Percentiles rank a stretch among this genome's conserved stretches.
Conservation (phyloP, 1,140 invertebrate species). For the Pseudobourletiella spinata region DNA sequence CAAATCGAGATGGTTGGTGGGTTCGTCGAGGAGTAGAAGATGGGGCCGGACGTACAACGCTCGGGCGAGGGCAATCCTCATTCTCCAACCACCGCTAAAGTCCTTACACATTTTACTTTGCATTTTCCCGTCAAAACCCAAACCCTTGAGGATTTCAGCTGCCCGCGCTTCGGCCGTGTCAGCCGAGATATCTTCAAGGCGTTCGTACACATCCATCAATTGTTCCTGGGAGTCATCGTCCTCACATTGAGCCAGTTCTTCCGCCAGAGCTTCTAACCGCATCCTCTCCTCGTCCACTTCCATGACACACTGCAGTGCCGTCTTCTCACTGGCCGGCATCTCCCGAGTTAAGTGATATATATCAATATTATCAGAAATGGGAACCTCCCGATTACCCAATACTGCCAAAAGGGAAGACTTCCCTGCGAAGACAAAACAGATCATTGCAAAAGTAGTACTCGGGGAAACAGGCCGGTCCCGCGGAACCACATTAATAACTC, state of each 20-base stretch:
- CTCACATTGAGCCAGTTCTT: slow-evolving; percentile 71
- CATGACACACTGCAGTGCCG: slow-evolving; percentile 91
- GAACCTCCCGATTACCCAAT: slow-evolving; percentile 86
- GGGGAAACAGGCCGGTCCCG: no score
- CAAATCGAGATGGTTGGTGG: slow-evolving; percentile 48
- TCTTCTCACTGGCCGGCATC: slow-evolving; percentile 49
- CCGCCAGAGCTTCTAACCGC: slow-evolving; percentile 83
- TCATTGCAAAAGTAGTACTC: no score
- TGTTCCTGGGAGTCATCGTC: slow-evolving; percentile 94
- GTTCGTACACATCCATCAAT: slow-evolving; percentile 94
- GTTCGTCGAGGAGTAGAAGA: slow-evolving; percentile 45
- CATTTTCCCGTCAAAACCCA: slow-evolving; percentile 94
- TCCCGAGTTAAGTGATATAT: slow-evolving; percentile 94
- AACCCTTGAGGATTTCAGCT: slow-evolving; percentile 87
- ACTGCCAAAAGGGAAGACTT: slow-evolving; percentile 89
- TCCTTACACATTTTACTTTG: slow-evolving; percentile 83
- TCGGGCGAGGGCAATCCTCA: slow-evolving; percentile 96
- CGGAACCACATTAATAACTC: no score
- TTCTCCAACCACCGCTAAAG: slow-evolving; percentile 97
- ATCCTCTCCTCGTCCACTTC: slow-evolving; percentile 94
- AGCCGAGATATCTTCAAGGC: slow-evolving; percentile 91
- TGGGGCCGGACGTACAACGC: slow-evolving; percentile 50
- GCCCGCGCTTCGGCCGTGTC: slow-evolving; percentile 91
- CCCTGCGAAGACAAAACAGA: slow-evolving; percentile 45
- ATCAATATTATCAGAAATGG: slow-evolving; percentile 93